Evolutionary conservation across 2,113 vertebrate species (phyloP), one percentile per base, ranked within the genome.

Genomic region (Trichechus manatus): DNA sequence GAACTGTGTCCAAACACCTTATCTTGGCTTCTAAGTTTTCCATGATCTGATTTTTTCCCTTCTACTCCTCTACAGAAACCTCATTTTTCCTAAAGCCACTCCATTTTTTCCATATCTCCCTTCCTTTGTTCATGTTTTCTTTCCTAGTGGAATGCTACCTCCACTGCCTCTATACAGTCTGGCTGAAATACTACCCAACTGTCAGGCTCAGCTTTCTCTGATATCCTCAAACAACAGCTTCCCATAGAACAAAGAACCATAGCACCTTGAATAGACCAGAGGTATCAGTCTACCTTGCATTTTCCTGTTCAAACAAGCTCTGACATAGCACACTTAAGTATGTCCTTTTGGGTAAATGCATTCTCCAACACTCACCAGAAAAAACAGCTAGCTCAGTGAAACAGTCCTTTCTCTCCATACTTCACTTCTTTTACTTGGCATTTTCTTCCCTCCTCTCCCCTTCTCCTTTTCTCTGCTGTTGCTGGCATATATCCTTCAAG

Each of bases 271-370:
- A 72, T 61, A 66, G 22, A 91, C 0, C 78, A 78, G 80, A 86
- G 17, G 6, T 25, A 31, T 29, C 53, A 22, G 17, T 47, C 29
- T 77, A 11, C 27, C 31, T 70, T 88, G 4, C 1, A 22, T 47
- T 61, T 72, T 47, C 59, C 88, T 78, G 20, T 70, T 75, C 47
- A 89, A 94, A 89, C n/a, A 89, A 82, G 68, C 19, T 95, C 47
- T 47, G 29, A 75, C 17, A 56, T 11, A 36, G 3, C 20, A 89
- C 1, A 13, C 47, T 2, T 15, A 70, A 64, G 29, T 70, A 44
- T 64, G 77, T 56, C 53, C 86, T 74, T 75, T 10, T 47, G 31
- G 56, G 56, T 23, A 0, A 84, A 50, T 19, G 31, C 1, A 42
- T 50, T 42, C 42, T 78, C 17, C 23, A 31, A 72, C 15, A 87